These are phyloP conservation scores for Falco peregrinus DNA, from an alignment of 2,797 vertebrate species.

Conservation along the genomic window DNA sequence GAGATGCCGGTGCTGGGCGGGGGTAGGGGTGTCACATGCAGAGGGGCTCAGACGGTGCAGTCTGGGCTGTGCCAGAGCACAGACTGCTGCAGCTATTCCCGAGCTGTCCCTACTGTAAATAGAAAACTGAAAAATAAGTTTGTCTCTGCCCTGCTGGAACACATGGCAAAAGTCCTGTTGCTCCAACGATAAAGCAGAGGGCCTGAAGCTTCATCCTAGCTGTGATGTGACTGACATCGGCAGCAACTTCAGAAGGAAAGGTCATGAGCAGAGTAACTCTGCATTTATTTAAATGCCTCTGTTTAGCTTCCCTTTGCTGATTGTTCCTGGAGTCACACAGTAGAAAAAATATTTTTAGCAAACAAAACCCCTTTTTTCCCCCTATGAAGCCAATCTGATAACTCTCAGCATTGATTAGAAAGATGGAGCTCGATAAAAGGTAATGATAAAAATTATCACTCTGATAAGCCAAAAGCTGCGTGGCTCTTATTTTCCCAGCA, in stretches of 20 bases:
- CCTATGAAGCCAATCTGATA: neutral
- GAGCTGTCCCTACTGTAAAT: neutral
- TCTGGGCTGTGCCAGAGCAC: neutral
- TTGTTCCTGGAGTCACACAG: neutral
- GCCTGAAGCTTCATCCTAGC: neutral
- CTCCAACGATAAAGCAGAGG: neutral
- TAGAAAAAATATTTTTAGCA: neutral
- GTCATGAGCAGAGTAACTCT: neutral
- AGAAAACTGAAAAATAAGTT: neutral
- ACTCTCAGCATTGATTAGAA: neutral
- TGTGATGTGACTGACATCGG: neutral
- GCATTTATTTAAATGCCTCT: neutral
- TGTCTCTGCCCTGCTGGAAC: neutral
- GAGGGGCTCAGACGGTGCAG: neutral
- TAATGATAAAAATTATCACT: neutral
- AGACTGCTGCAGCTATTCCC: neutral
- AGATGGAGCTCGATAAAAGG: neutral
- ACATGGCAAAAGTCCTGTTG: neutral
- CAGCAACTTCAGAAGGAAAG: neutral
- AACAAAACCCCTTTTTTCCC: fast-evolving
- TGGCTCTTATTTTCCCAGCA: neutral
- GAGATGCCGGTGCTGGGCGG: neutral
- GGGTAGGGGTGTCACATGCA: neutral
- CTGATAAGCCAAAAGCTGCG: neutral
- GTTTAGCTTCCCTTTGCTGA: neutral